Base-by-base conservation (phyloP, 2,797 vertebrate species). In the Myotis myotis region DNA sequence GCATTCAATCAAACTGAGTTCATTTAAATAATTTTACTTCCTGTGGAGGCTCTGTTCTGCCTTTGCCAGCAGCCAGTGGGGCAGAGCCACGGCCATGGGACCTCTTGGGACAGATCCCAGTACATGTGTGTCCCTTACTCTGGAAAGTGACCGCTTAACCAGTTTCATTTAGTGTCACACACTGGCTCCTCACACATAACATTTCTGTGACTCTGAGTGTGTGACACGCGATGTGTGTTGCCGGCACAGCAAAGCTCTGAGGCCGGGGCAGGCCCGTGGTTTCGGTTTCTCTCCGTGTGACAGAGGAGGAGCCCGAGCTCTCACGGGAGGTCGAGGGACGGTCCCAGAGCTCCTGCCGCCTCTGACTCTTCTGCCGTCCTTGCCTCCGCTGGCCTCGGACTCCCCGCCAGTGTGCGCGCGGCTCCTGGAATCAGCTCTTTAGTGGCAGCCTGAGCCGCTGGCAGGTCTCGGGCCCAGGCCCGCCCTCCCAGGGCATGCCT, bases 221-320 rank as follows among this genome's bases (percentile, higher is more conserved):
- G 49, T 51, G 49, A 51, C 16, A 51, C 16, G 53, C 7, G 20
- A 55, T 55, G 15, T 7, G 0, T 22, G 41, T 25, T 0, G 12
- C 36, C 70, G 11, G 6, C 2, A 0, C 9, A 1, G 57, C 1
- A 1, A 1, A 0, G 3, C 51, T 16, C 3, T 23, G 30, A 60
- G 72, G 8, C 2, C 4, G 19, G 16, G 44, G 2, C n/a, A 12
- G 68, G 8, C 22, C 55, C 22, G 53, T 57, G 55, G 55, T 2
- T 33, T 0, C 0, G 2, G 0, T 15, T 7, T 3, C 23, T 25
- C 70, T 68, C 36, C n/a, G 1, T 7, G 12, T 16, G 75, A 30
- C 47, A 13, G 64, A 6, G 0, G 64, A 57, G 89, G 53, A 76
- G 33, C 30, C 16, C 6, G 17, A 33, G 23, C 68, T 22, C 36